Base-by-base conservation (phyloP, 2,113 vertebrate species). In the Cnemophilus loriae region DNA sequence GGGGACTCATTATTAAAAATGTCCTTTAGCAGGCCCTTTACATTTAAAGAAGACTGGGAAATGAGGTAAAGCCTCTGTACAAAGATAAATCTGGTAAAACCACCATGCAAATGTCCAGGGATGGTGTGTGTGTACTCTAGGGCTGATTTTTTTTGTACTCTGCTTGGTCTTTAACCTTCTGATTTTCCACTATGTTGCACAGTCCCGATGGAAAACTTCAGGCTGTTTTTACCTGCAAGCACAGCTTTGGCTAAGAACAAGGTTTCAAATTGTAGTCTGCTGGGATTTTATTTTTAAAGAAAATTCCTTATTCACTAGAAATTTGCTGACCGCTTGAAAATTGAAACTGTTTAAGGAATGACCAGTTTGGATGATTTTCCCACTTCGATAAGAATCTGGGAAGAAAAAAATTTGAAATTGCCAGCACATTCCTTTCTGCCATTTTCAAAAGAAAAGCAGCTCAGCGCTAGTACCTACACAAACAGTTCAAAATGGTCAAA, bases 401-500 rank as follows among this genome's bases (percentile, higher is more conserved):
- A 70, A 89, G 68, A 69, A 88, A 94, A 42, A 83, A 74, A 74
- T 23, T 46, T 64, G 64, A 83, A 94, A 83, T 95, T 94, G 89
- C 93, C 87, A 87, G 94, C 92, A 94, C 94, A 94, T 96, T 95
- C 92, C 90, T 90, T 95, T 96, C 85, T 90, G 90, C 90, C 90
- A 92, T 95, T 92, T 96, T 88, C 93, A 84, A 71, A 90, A 94
- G 92, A 59, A 95, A 96, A 86, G 73, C 91, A 92, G 76, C 69
- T 53, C 64, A 75, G 60, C 0, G 1, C 70, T 88, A 77, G 57
- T 63, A 81, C 65, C 4, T 64, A 92, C 85, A 94, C 65, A 95
- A 86, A 93, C 76, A 89, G 64, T 35, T 71, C 80, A 56, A 78
- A 86, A 92, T 84, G 93, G 74, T 85, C 90, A 96, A 94, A 96